Conservation (phyloP, 37 sponge, comb jelly and placozoan species). For the Geodia barretti region DNA sequence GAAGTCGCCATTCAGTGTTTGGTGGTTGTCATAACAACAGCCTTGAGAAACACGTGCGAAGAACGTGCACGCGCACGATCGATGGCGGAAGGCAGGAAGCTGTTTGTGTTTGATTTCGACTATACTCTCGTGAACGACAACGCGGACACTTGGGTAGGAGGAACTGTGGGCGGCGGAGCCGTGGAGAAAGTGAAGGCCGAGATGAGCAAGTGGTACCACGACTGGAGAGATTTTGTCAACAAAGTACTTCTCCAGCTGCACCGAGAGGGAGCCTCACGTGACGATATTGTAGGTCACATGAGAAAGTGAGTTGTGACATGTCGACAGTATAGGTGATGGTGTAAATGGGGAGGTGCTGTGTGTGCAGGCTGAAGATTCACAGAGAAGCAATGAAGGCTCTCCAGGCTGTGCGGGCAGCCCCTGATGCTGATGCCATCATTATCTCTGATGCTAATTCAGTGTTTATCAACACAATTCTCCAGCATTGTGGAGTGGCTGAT, state of each 20-base stretch:
- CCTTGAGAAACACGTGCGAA: too few species aligned
- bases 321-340: too few species aligned
- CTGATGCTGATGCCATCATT: constrained; percentile 44
- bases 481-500: constrained; percentile 42
- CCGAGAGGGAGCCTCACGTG: constrained; percentile 11
- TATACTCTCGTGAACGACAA: constrained; percentile 75
- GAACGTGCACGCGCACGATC: too few species aligned
- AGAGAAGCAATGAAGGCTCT: constrained; percentile 21
- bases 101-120: constrained; percentile 88
- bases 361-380: constrained; percentile 3
- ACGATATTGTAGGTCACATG: constrained; percentile 40
- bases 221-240: constrained; percentile 74
- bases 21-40: too few species aligned
- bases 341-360: too few species aligned
- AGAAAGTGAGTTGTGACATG: background rate
- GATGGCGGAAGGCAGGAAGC: constrained; percentile 16
- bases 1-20: too few species aligned
- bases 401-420: background rate
- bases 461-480: constrained; percentile 64
- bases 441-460: constrained; percentile 79
- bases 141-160: constrained; percentile 62
- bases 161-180: background rate
- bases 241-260: constrained; percentile 33
- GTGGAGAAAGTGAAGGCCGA: background rate
- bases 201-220: background rate